phyloP scores from a whole-genome alignment of 2,888 invertebrate species.

The Rotaria macrura region DNA sequence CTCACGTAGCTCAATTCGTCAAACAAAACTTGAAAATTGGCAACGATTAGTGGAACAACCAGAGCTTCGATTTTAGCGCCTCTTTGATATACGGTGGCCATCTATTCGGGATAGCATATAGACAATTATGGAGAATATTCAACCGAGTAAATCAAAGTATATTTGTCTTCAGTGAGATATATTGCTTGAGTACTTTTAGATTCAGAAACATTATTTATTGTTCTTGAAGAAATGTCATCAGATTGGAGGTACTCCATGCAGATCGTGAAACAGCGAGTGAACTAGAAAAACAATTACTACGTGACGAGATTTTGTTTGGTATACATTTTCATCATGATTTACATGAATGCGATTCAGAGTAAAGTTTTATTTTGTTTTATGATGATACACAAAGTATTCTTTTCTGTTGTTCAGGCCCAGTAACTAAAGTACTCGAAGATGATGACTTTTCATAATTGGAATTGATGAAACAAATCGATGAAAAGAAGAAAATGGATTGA shows the following conservation, averaged over 20 bases:
- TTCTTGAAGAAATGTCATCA: not conserved
- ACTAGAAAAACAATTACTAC: not conserved
- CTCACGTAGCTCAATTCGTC: not conserved
- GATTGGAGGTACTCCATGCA: not conserved
- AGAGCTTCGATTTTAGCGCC: not conserved
- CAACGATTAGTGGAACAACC: not conserved
- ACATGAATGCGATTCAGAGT: not conserved
- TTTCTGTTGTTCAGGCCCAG: not conserved
- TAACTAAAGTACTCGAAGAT: not conserved
- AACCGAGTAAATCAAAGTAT: not conserved
- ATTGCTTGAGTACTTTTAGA: not conserved
- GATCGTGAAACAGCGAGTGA: not conserved
- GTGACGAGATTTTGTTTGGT: not conserved
- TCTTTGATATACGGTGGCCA: not conserved
- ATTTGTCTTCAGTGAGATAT: too few relatives aligned
- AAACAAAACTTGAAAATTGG: not conserved
- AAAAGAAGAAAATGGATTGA: not conserved
- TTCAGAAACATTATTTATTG: not conserved
- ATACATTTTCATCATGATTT: not conserved
- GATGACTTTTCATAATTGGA: not conserved
- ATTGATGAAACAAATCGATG: not conserved
- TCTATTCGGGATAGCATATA: not conserved
- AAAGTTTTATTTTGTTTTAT: not conserved
- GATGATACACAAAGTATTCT: too few relatives aligned
- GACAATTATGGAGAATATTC: not conserved